phyloP scores from a whole-genome alignment of 1,140 invertebrate genomes.

The Aleiodes sp. region DNA sequence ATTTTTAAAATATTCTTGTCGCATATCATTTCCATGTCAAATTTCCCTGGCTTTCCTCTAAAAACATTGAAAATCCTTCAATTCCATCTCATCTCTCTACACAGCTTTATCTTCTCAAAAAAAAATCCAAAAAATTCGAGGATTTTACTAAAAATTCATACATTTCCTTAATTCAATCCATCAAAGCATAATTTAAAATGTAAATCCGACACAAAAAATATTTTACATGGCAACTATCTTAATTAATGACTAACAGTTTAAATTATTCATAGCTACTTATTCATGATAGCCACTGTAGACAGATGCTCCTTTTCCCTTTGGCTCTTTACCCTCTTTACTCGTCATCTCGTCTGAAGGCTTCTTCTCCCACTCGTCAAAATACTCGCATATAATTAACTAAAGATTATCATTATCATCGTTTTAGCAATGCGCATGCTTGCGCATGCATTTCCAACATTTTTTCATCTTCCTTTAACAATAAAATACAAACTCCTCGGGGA shows the following conservation, averaged over 20 bases:
- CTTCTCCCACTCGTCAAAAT: slow-evolving; percentile 36
- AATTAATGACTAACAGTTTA: not conserved
- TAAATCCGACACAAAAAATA: too few species aligned
- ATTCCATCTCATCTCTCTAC: too few species aligned
- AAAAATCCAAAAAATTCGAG: too few species aligned
- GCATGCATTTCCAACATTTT: not conserved
- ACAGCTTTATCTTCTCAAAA: too few species aligned
- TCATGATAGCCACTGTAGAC: slow-evolving; percentile 45
- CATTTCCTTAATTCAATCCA: too few species aligned
- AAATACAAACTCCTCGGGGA: not conserved
- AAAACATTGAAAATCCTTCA: too few species aligned
- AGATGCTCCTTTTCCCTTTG: slow-evolving; percentile 49
- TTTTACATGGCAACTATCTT: too few species aligned
- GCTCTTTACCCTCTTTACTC: slow-evolving; percentile 24
- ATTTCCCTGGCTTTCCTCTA: too few species aligned
- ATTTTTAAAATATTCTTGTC: too few species aligned
- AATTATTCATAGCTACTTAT: slow-evolving; percentile 3
- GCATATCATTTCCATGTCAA: too few species aligned
- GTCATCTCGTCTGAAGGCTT: slow-evolving; percentile 30
- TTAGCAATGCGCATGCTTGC: slow-evolving; percentile 15
- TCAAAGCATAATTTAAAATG: too few species aligned
- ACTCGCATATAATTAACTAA: slow-evolving; percentile 48
- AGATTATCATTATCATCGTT: slow-evolving; percentile 45
- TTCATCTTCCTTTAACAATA: not conserved
- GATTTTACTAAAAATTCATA: too few species aligned